Conservation (phyloP, 2,797 vertebrate genomes). For the Ptychadena robeensis region DNA sequence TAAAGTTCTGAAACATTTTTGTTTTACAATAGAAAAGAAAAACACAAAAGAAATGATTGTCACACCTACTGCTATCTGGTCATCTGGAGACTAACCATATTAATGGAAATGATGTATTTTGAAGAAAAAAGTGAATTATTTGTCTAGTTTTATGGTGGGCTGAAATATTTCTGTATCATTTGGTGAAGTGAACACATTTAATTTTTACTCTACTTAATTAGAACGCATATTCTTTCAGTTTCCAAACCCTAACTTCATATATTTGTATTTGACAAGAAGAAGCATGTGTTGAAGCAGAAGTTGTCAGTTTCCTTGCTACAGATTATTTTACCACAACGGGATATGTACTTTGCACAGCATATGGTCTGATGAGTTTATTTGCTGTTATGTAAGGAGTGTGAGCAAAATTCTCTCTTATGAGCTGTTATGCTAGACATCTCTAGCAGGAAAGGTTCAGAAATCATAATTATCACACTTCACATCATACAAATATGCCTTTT, state of each 20-base stretch:
- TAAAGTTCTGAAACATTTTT: no score
- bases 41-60: neutral
- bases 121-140: no score
- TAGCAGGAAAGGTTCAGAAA: neutral
- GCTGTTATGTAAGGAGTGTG: constrained; percentile 43
- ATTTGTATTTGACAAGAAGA: constrained; percentile 14
- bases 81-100: neutral
- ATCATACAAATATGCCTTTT: neutral
- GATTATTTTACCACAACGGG: constrained; percentile 40
- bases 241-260: constrained; percentile 24
- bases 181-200: neutral
- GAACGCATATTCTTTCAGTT: neutral
- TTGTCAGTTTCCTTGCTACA: constrained; percentile 36
- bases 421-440: constrained; percentile 3
- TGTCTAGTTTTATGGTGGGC: neutral
- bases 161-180: neutral
- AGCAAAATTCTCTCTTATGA: constrained; percentile 1
- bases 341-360: constrained; percentile 54
- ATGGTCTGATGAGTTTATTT: constrained; percentile 66
- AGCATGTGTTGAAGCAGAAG: constrained; percentile 31
- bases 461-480: neutral
- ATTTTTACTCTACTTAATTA: neutral
- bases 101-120: no score
- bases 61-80: neutral
- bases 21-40: neutral